Evolutionary conservation across 2,113 vertebrate genomes (phyloP), one percentile per base, ranked within the genome.

Genomic region (Ranitomeya imitator): DNA sequence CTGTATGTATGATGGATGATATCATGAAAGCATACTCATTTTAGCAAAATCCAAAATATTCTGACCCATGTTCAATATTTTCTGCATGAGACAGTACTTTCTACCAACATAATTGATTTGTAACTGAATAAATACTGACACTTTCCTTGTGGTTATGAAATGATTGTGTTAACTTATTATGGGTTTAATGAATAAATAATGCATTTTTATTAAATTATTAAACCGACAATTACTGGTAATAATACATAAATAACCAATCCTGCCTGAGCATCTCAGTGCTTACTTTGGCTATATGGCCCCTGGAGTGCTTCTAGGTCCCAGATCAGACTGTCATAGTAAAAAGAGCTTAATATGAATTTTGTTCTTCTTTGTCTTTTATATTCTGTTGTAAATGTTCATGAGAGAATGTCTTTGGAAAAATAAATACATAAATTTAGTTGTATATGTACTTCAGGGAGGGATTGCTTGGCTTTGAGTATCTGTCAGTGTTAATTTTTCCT

Each of bases 141-240:
- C 12, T 11, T 69, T 69, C 65, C 65, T 69, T 69, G 26, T 71
- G 69, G 23, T 71, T 31, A 71, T 71, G 15, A 71, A 31, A 71
- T 71, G 5, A 5, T 12, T 71, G 67, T 31, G 23, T 1, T 26
- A 14, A 71, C 31, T 71, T 71, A 26, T 71, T 71, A 71, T 31
- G 69, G 26, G 23, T 31, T 71, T 71, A 71, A 71, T 69, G n/a
- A 69, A 69, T 71, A 31, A 71, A 71, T 71, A 37, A 71, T 71
- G 12, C 12, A 26, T 71, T n/a, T 67, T 23, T 31, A 71, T 71
- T 71, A 31, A 71, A 71, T 71, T 37, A 71, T 71, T 71, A 71
- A 71, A 37, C 69, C 69, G 6, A 71, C 12, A 71, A 15, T 37
- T 31, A 71, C 14, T 13, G 5, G 7, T 71, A 18, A 69, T 14